Conservation (phyloP, 2,888 invertebrate species). For the Scaptodrosophila latifasciaeformis region DNA sequence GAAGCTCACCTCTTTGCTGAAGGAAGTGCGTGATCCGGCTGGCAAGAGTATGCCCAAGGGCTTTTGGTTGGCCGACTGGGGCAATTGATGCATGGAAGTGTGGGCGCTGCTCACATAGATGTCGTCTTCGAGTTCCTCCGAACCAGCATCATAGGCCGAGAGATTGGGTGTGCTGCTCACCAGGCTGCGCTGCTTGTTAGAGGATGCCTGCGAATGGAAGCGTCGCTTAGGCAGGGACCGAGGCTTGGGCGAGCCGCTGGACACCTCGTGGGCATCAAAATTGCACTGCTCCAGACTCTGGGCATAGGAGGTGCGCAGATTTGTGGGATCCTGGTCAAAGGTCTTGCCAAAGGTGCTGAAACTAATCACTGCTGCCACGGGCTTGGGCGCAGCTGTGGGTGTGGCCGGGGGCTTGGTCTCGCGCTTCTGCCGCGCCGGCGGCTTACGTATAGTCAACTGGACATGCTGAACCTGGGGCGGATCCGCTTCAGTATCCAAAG, state of each 20-base stretch:
- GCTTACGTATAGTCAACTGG: conserved; percentile 66
- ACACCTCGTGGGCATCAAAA: conserved; percentile 60
- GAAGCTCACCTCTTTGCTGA: conserved; percentile 83
- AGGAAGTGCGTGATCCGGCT: conserved; percentile 70
- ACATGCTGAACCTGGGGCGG: conserved; percentile 61
- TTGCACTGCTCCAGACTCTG: conserved; percentile 74
- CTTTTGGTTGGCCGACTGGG: conserved; percentile 72
- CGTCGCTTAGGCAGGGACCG: conserved; percentile 63
- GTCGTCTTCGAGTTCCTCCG: conserved; percentile 75
- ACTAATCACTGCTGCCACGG: conserved; percentile 29
- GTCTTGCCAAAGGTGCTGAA: conserved; percentile 61
- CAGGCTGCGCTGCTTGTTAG: conserved; percentile 64
- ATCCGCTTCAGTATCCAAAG: conserved; percentile 2
- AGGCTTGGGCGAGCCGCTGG: conserved; percentile 17
- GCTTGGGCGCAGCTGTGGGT: neutral
- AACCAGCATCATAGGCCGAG: conserved; percentile 69
- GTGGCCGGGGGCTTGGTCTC: conserved; percentile 23
- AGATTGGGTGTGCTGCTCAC: conserved; percentile 80
- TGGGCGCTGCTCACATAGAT: conserved; percentile 79
- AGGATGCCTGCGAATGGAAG: conserved; percentile 57
- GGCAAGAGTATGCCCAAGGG: conserved; percentile 74
- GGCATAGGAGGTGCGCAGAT: conserved; percentile 72
- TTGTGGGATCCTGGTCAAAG: conserved; percentile 75
- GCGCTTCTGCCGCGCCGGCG: conserved; percentile 55
- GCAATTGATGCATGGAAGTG: conserved; percentile 77